phyloP scores from a whole-genome alignment of 2,113 vertebrate genomes.

The Eolophus roseicapilla region DNA sequence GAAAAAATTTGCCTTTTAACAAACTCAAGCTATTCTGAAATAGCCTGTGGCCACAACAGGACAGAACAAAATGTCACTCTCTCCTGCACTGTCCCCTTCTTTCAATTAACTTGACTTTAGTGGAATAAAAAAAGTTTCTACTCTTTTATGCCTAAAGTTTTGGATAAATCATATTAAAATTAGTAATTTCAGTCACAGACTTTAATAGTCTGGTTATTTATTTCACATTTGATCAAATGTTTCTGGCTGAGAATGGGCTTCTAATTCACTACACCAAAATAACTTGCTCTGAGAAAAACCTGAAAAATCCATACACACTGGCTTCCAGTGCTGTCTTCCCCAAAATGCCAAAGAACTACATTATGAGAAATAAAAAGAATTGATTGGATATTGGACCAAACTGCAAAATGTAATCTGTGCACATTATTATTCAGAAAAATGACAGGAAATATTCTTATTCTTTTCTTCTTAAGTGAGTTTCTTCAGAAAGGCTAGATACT shows the following conservation, averaged over 20 bases:
- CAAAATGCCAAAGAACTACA: neutral
- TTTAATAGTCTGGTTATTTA: neutral
- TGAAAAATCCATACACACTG: neutral
- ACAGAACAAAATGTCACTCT: neutral
- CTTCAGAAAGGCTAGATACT: neutral
- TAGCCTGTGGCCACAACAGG: neutral
- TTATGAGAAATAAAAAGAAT: slow-evolving; percentile 1
- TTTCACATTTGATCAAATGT: neutral
- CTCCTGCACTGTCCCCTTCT: neutral
- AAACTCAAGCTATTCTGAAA: slow-evolving; percentile 20
- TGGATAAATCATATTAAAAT: neutral
- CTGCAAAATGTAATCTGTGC: neutral
- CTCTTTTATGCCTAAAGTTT: neutral
- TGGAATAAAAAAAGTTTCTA: neutral
- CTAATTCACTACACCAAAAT: slow-evolving; percentile 1
- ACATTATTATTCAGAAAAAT: neutral
- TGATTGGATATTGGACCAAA: slow-evolving; percentile 11
- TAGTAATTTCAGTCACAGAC: neutral
- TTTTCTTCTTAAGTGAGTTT: neutral
- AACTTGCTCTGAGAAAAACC: neutral
- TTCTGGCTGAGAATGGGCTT: neutral
- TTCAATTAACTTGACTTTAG: slow-evolving; percentile 3
- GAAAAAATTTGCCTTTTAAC: slow-evolving; percentile 43
- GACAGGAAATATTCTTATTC: neutral
- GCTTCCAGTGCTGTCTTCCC: neutral